These are phyloP conservation scores for Cataglyphis altisquamis DNA, from an alignment of 2,888 invertebrate genomes.

Conservation along the genomic window DNA sequence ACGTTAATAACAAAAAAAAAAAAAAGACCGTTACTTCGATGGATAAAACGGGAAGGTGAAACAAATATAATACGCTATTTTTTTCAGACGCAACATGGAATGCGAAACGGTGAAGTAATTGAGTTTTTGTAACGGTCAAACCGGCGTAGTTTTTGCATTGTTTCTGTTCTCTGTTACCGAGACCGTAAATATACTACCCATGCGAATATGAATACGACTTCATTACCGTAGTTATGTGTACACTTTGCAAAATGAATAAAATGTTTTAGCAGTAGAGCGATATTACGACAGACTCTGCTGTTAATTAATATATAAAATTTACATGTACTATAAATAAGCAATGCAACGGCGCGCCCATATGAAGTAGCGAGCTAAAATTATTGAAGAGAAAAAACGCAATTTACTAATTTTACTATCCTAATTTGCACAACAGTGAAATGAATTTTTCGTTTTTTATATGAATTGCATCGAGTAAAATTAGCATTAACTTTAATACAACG, in stretches of 20 bases:
- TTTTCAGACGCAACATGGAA: slow-evolving; percentile 25
- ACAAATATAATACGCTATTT: slow-evolving; percentile 35
- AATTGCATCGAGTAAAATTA: not conserved
- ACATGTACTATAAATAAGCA: slow-evolving; percentile 44
- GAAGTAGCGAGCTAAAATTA: slow-evolving; percentile 22
- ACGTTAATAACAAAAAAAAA: not conserved
- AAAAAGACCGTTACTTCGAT: not conserved
- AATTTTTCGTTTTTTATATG: not conserved
- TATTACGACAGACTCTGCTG: slow-evolving; percentile 47
- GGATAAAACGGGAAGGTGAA: not conserved
- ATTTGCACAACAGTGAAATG: not conserved
- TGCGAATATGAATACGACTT: slow-evolving; percentile 56
- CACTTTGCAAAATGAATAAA: slow-evolving; percentile 55
- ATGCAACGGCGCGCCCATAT: slow-evolving; percentile 17
- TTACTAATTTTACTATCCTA: slow-evolving; percentile 18
- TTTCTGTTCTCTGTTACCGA: slow-evolving; percentile 47
- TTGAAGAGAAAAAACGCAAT: slow-evolving; percentile 17
- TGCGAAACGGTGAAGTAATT: slow-evolving; percentile 39
- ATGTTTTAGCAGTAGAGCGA: slow-evolving; percentile 47
- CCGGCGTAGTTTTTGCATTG: slow-evolving; percentile 54
- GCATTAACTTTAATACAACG: not conserved
- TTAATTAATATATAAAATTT: slow-evolving; percentile 55
- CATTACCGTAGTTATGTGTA: slow-evolving; percentile 57
- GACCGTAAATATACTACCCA: slow-evolving; percentile 44
- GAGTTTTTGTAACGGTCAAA: slow-evolving; percentile 51